phyloP scores from a whole-genome alignment of 2,797 vertebrate species.

The Furcifer pardalis region DNA sequence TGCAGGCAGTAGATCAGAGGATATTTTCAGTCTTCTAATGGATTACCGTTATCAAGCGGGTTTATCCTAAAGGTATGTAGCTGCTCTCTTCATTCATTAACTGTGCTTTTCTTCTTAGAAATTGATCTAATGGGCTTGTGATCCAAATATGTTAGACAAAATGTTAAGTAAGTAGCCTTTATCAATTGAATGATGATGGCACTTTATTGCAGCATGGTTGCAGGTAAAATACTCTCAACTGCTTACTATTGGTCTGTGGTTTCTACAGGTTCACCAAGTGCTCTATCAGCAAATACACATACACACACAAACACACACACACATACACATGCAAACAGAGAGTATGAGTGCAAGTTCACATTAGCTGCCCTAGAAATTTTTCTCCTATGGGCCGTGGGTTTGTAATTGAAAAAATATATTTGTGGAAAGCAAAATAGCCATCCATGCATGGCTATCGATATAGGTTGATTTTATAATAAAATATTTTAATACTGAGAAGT shows the following conservation, averaged over 20 bases:
- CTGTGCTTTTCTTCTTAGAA: slow-evolving; percentile 69
- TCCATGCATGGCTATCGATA: neutral
- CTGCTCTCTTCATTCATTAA: slow-evolving; percentile 77
- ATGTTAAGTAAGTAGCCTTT: slow-evolving; percentile 68
- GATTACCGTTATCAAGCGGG: slow-evolving; percentile 80
- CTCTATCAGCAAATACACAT: slow-evolving; percentile 69
- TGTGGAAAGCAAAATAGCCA: slow-evolving; percentile 51
- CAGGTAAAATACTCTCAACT: slow-evolving; percentile 68
- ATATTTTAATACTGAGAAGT: slow-evolving; percentile 30
- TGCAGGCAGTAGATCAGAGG: slow-evolving; percentile 81
- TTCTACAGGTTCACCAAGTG: slow-evolving; percentile 58
- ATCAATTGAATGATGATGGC: slow-evolving; percentile 70
- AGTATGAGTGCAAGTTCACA: slow-evolving; percentile 67
- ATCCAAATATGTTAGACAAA: slow-evolving; percentile 66
- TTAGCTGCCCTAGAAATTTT: slow-evolving; percentile 58
- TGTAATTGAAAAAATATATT: slow-evolving; percentile 53
- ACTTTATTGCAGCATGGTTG: slow-evolving; percentile 75
- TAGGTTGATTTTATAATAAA: slow-evolving; percentile 19
- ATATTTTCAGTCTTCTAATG: slow-evolving; percentile 81
- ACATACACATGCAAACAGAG: slow-evolving; percentile 37
- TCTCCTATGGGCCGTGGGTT: slow-evolving; percentile 57
- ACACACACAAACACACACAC: slow-evolving; percentile 23
- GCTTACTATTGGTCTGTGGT: slow-evolving; percentile 62
- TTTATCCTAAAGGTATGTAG: slow-evolving; percentile 81
- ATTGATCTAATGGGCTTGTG: slow-evolving; percentile 73